These are phyloP conservation scores for Phaonia tiefii DNA, from an alignment of 2,888 invertebrate genomes.

Conservation along the genomic window DNA sequence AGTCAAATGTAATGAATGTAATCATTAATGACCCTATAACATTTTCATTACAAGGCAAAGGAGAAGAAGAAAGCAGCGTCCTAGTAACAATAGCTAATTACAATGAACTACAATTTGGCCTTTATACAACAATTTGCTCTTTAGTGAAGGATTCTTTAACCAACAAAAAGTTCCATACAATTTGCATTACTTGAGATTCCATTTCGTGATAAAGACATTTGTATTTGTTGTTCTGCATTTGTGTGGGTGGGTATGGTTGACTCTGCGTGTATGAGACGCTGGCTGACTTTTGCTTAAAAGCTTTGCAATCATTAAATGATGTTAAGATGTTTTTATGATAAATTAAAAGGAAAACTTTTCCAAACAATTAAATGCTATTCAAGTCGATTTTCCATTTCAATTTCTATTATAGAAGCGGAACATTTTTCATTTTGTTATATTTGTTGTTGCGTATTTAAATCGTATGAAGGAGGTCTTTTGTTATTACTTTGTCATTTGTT, in stretches of 20 bases:
- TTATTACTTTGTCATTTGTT: not conserved
- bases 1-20: conserved; percentile 56
- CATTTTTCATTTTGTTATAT: conserved; percentile 6
- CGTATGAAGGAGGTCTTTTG: not conserved
- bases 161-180: conserved; percentile 25
- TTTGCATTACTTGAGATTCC: conserved; percentile 8
- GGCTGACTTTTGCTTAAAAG: conserved; percentile 8
- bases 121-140: not conserved
- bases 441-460: not conserved
- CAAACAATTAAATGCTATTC: conserved; percentile 53
- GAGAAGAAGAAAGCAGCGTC: not conserved
- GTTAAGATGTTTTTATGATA: conserved; percentile 20
- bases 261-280: not conserved
- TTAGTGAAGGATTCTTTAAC: not conserved
- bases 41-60: conserved; percentile 18
- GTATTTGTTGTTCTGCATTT: not conserved
- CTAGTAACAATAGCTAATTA: not conserved
- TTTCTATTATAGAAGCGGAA: conserved; percentile 6
- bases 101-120: not conserved
- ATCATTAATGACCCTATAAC: conserved; percentile 54
- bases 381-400: conserved; percentile 6
- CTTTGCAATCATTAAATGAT: conserved; percentile 32
- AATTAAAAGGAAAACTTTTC: conserved; percentile 51
- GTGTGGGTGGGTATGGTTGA: not conserved
- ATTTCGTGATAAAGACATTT: not conserved